Percentiles rank a stretch among this genome's conserved stretches.
Evolutionary conservation across 1,140 invertebrate genomes (phyloP).

Genomic region (Arion vulgaris): DNA sequence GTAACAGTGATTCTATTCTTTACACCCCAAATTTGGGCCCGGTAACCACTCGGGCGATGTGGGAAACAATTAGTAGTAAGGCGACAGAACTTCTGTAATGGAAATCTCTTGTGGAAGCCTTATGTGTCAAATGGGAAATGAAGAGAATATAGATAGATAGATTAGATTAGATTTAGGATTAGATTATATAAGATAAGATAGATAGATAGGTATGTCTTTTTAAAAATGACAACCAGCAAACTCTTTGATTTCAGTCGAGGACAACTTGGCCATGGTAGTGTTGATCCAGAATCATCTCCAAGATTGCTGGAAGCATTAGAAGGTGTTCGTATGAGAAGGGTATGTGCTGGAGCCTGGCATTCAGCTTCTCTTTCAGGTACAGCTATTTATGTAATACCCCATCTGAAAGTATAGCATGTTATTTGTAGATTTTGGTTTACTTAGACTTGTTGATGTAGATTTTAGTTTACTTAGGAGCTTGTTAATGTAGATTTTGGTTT

Average conservation of each 20-base stretch:
- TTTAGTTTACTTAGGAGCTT: background rate
- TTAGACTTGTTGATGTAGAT: background rate
- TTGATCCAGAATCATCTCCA: conserved; percentile 7
- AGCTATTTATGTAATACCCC: background rate
- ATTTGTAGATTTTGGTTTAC: background rate
- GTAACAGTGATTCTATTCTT: too few species aligned
- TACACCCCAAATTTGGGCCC: too few species aligned
- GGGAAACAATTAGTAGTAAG: too few species aligned
- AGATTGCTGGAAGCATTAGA: conserved; percentile 3
- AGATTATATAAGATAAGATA: too few species aligned
- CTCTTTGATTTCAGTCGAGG: background rate
- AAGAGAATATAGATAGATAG: too few species aligned
- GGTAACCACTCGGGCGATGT: too few species aligned
- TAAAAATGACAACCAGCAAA: too few species aligned
- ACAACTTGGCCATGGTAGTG: conserved; percentile 27
- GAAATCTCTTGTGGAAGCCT: too few species aligned
- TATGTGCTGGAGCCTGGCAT: conserved; percentile 26
- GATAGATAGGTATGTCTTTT: too few species aligned
- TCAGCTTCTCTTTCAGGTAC: conserved; percentile 29
- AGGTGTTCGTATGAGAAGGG: conserved; percentile 6
- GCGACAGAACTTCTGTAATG: too few species aligned
- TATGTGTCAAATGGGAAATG: too few species aligned
- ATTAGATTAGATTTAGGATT: too few species aligned
- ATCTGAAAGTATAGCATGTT: background rate
- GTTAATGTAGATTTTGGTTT: background rate